Base-by-base conservation (phyloP, 2,797 vertebrate genomes). In the Mormyrus proboscirostris region DNA sequence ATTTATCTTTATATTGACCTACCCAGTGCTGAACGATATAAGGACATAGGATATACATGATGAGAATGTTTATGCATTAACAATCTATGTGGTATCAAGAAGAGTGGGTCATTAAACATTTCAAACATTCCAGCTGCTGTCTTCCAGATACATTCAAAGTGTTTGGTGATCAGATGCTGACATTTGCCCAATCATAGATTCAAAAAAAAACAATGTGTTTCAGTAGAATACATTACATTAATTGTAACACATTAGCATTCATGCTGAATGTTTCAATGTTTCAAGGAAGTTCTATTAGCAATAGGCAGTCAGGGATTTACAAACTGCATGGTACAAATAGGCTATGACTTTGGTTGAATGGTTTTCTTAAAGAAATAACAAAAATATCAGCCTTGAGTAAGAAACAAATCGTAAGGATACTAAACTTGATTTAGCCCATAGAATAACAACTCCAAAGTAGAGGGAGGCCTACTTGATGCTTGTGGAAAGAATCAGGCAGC, bases 141-240 rank as follows among this genome's bases (percentile, higher is more conserved):
- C 19, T 16, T 82, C 41, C 9, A 44, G 41, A 44, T 8, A 8
- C 41, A 82, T 19, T 82, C 76, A 47, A 44, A 82, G 76, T 41
- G 76, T 82, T 38, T 73, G 33, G 33, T 38, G 29, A 73, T 73
- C 69, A 73, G 16, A 73, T 47, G 41, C 41, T 82, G 38, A 82
- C 76, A 82, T 82, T 82, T 82, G 6, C 41, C 76, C 76, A 82
- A 82, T 82, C 33, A 38, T 33, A 73, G 29, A 14, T 14, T 16
- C 0, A 73, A 73, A 73, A 62, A 73, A 73, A 73, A n/a, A 33
- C 14, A 79, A 79, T 79, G 76, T 47, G 76, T 82, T 47, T 44
- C 76, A 44, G 38, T 47, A 82, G 76, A 82, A 82, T 82, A 82
- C 76, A 82, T 82, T 82, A 82, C 76, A n/a, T 82, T 82, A 47